phyloP scores from a whole-genome alignment of 2,888 invertebrate genomes.

The Drosophila pegasa region DNA sequence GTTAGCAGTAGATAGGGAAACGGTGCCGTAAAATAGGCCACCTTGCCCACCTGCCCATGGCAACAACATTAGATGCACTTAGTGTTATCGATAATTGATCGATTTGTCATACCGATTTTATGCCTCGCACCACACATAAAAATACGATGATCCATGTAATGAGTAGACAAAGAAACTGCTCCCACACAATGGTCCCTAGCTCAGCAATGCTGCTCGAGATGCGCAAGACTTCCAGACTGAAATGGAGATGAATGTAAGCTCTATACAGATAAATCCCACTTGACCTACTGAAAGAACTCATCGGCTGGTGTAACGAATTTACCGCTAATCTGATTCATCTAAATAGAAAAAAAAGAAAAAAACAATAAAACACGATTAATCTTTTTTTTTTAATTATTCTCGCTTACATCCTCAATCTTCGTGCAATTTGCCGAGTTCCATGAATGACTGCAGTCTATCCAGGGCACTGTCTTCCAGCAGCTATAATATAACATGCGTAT shows the following conservation, averaged over 20 bases:
- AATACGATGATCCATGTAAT: slow-evolving; percentile 93
- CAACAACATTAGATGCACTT: not conserved
- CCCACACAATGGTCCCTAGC: slow-evolving; percentile 92
- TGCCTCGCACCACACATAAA: slow-evolving; percentile 93
- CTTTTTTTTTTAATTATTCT: not conserved
- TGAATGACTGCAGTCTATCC: slow-evolving; percentile 90
- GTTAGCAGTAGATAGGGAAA: slow-evolving; percentile 92
- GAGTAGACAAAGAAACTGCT: slow-evolving; percentile 90
- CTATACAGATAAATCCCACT: not conserved
- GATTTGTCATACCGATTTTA: slow-evolving; percentile 88
- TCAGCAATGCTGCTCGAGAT: slow-evolving; percentile 91
- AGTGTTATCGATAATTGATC: not conserved
- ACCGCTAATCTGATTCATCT: slow-evolving; percentile 9
- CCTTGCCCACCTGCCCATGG: slow-evolving; percentile 82
- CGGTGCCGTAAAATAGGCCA: slow-evolving; percentile 94
- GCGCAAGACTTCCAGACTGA: slow-evolving; percentile 91
- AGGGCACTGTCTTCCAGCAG: slow-evolving; percentile 89
- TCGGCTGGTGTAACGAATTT: slow-evolving; percentile 88
- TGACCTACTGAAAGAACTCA: slow-evolving; percentile 92
- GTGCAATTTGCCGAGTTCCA: slow-evolving; percentile 94
- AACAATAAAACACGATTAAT: not conserved
- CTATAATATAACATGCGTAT: slow-evolving; percentile 91
- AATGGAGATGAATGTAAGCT: slow-evolving; percentile 66
- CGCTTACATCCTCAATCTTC: slow-evolving; percentile 73
- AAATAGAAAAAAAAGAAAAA: not conserved